phyloP scores from a whole-genome alignment of 2,113 vertebrate species.

The Phasianus colchicus region DNA sequence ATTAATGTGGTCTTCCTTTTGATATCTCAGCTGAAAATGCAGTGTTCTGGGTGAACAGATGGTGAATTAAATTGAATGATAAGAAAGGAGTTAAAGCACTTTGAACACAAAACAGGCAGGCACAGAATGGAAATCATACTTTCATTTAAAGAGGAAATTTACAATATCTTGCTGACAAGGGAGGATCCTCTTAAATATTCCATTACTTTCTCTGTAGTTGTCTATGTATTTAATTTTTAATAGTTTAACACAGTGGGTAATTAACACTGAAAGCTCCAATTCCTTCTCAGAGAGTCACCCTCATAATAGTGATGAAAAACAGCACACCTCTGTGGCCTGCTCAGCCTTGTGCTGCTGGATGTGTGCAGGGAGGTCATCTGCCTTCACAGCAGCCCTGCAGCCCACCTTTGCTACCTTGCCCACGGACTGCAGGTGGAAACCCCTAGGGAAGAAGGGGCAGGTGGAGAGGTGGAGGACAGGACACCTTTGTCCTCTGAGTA shows the following conservation, averaged over 20 bases:
- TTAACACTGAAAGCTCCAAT: neutral
- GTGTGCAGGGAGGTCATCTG: neutral
- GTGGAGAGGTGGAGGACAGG: neutral
- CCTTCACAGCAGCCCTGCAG: neutral
- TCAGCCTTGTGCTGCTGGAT: neutral
- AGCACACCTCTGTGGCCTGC: neutral
- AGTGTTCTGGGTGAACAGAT: slow-evolving; percentile 58
- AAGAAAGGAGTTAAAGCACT: slow-evolving; percentile 45
- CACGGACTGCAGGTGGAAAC: neutral
- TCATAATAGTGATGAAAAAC: neutral
- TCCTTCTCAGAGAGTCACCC: neutral
- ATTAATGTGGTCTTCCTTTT: slow-evolving; percentile 66
- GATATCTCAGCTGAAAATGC: slow-evolving; percentile 67
- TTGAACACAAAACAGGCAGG: slow-evolving; percentile 32
- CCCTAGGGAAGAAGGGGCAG: neutral
- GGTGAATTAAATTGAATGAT: slow-evolving; percentile 58
- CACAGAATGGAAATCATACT: slow-evolving; percentile 1
- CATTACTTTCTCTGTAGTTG: neutral
- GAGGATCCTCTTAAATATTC: neutral
- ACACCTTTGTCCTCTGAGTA: neutral
- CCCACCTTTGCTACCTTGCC: too few species aligned
- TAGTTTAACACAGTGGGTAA: neutral
- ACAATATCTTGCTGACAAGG: neutral
- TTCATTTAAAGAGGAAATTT: slow-evolving; percentile 32
- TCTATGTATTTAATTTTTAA: neutral